Evolutionary conservation across 1,140 invertebrate genomes (phyloP), one percentile per base, ranked within the genome.

Genomic region (Trichonephila clavata): DNA sequence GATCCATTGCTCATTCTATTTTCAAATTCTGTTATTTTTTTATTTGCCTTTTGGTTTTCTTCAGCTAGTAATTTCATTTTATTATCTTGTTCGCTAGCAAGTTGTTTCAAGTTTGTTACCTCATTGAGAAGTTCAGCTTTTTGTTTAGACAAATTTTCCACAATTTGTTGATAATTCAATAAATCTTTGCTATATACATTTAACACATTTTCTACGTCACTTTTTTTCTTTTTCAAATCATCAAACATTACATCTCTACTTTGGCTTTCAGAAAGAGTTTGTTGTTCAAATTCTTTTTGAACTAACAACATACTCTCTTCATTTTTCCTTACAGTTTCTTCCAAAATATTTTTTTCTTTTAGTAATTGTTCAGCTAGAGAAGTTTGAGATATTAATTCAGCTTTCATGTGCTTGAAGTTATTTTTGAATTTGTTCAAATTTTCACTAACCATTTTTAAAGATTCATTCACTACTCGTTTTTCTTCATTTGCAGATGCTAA

Each of bases 401-500:
- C 95, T 94, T 96, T 96, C 96, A 96, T 96, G 21, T 95, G 95
- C 61, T 95, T 95, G 93, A 96, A 96, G 94, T 95, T 96, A 89
- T 94, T 95, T 80, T 96, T 95, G 24, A 96, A 95, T 92, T 95
- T 96, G n/a, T 95, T 94, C 95, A 96, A 95, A 94, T 96, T 95
- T 61, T 94, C 95, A 92, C 95, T 95, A 39, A 96, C 94, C 10
- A 95, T 94, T 81, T 95, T 95, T 21, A 96, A 90, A 14, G 95
- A 95, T 50, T 95, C 95, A 94, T 96, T 95, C 65, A 96, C 95
- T 84, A 95, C 95, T 32, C 94, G 93, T 89, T 96, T 96, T 90
- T 96, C 96, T 93, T 95, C 95, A 92, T 95, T 94, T 16, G 95
- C 96, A 61, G 96, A 94, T 32, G 95, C 95, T 24, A 96, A 94